These are phyloP conservation scores for Picathartes gymnocephalus DNA, from an alignment of 2,113 vertebrate species.

Conservation along the genomic window DNA sequence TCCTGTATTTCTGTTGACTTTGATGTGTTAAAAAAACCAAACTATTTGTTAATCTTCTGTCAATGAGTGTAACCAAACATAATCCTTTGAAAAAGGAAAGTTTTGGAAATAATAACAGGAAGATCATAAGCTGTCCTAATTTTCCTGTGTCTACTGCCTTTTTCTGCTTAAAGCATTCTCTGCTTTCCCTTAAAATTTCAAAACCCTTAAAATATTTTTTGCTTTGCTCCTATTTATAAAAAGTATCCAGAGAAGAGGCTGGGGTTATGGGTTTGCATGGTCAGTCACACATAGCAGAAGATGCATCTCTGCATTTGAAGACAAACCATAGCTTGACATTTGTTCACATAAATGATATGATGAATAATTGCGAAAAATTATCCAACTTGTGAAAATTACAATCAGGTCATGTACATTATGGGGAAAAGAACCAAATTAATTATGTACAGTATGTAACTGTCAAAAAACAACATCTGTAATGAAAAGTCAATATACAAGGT, in stretches of 20 bases:
- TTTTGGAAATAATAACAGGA: not conserved
- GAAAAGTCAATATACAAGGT: not conserved
- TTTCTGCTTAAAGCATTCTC: not conserved
- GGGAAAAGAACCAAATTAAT: conserved; percentile 20
- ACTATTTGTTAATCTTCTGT: not conserved
- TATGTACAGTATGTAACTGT: conserved; percentile 33
- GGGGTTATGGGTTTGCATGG: fast-evolving
- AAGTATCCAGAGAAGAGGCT: not conserved
- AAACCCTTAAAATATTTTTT: not conserved
- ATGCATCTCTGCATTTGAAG: not conserved
- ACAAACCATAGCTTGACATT: not conserved
- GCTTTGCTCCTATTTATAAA: not conserved
- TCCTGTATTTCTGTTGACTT: not conserved
- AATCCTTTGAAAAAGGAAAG: not conserved
- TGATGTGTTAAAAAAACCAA: not conserved
- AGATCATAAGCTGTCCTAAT: not conserved
- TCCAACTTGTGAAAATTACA: conserved; percentile 28
- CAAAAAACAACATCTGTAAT: not conserved
- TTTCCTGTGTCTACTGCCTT: not conserved
- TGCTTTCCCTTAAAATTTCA: not conserved
- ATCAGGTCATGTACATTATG: not conserved
- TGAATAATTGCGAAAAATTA: conserved; percentile 37
- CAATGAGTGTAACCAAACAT: not conserved
- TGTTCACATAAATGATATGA: not conserved
- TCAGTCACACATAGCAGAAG: not conserved